Conservation (phyloP, 2,113 vertebrate species). For the Synodontis membranacea region DNA sequence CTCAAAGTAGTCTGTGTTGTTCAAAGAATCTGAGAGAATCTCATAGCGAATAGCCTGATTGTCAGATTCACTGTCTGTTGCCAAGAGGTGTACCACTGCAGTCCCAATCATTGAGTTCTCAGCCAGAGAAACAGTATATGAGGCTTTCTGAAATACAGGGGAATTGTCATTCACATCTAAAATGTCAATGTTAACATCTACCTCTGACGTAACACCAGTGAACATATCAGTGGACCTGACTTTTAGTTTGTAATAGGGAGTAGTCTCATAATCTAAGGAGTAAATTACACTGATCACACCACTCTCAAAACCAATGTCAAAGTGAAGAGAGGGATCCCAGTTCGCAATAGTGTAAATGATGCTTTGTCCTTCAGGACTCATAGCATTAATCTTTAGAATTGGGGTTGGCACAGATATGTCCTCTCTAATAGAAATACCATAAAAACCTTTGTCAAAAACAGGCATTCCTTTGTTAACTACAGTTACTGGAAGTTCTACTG, state of each 20-base stretch:
- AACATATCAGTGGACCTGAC: slow-evolving; percentile 88
- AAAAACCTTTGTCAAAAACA: slow-evolving; percentile 94
- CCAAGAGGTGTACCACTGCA: slow-evolving; percentile 85
- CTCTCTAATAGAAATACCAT: slow-evolving; percentile 84
- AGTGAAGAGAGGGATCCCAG: slow-evolving; percentile 86
- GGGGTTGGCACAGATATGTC: slow-evolving; percentile 80
- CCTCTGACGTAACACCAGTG: slow-evolving; percentile 89
- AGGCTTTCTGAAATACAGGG: slow-evolving; percentile 81
- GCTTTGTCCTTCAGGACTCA: slow-evolving; percentile 87
- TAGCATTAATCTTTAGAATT: slow-evolving; percentile 88
- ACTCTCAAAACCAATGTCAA: slow-evolving; percentile 91
- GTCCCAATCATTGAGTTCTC: slow-evolving; percentile 92
- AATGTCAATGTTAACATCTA: slow-evolving; percentile 86
- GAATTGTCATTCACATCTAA: slow-evolving; percentile 92
- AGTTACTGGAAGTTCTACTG: slow-evolving; percentile 85
- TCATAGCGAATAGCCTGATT: slow-evolving; percentile 86
- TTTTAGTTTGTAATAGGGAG: slow-evolving; percentile 80
- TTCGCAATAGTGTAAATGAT: slow-evolving; percentile 91
- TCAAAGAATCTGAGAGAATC: slow-evolving; percentile 89
- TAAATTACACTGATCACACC: slow-evolving; percentile 86
- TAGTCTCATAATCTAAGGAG: slow-evolving; percentile 86
- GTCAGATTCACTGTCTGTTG: slow-evolving; percentile 86
- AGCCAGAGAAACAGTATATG: slow-evolving; percentile 81
- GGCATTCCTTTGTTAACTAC: slow-evolving; percentile 97
- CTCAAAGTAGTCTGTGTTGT: slow-evolving; percentile 91